Base-by-base conservation (phyloP, 53 echinoderm and acorn worm species). In the Zoroaster sp. region DNA sequence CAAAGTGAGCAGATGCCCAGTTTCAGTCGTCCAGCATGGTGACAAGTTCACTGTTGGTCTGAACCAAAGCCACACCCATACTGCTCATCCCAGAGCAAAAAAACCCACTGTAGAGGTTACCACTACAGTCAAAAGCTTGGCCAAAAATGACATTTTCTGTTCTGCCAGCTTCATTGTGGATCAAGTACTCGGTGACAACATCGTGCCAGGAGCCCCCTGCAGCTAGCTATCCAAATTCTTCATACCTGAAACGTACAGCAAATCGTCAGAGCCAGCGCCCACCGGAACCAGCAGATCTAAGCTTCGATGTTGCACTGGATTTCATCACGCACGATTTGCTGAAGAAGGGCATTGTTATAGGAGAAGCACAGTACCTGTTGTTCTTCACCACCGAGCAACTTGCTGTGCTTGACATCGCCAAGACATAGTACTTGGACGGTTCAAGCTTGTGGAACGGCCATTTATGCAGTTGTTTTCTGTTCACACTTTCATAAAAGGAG, bases 381-480 rank as follows among this genome's bases (percentile, higher is more conserved):
- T 90, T 93, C 34, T 89, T 87, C 12, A 87, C 87, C 4, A 69
- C 90, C 15, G 40, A 77, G 5, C 86, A 87, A 81, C 0, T 87
- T 2, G 73, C 13, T 3, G 72, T 90, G 37, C 87, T 93, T 4
- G 70, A 77, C 5, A 45, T 53, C 3, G 70, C 90, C 17, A 90
- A 90, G 51, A 80, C 66, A 1, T 90, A 90, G 93, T 93, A 93
- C 65, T 30, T 87, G 7, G 90, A 93, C 32, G 81, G 90, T 93
- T 93, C 71, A 90, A 93, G 69, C 72, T 93, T 2, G 88, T 93
- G 4, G 37, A 77, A 17, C 86, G 47, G 17, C 94, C 78, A 23
- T 94, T 94, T 34, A 12, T 20, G 10, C 94, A 94, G 41, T 77
- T 94, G 42, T 87, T 91, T 63, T 80, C 88, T 0, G 68, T 91